These are phyloP conservation scores for Ophthalmotilapia sp. DNA, from an alignment of 2,113 vertebrate species.

Conservation along the genomic window DNA sequence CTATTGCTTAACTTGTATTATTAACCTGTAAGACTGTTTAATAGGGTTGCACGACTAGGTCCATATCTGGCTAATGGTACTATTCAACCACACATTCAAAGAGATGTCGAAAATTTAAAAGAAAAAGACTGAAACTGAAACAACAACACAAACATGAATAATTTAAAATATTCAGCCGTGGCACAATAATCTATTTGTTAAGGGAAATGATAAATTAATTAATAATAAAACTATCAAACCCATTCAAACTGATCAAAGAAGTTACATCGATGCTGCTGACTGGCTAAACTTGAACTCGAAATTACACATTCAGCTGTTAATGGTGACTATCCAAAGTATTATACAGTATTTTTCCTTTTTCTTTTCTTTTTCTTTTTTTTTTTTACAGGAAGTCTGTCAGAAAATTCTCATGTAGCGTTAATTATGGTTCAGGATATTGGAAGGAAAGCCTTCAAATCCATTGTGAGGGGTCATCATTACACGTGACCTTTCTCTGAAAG, in stretches of 20 bases:
- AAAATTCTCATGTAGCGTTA: conserved; percentile 10
- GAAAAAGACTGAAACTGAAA: not conserved
- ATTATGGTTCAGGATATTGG: conserved; percentile 39
- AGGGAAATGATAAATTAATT: not conserved
- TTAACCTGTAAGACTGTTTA: not conserved
- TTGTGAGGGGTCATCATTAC: conserved; percentile 42
- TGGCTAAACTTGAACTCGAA: not conserved
- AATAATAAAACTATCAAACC: not conserved
- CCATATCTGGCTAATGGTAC: not conserved
- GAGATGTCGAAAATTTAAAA: not conserved
- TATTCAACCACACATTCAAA: not conserved
- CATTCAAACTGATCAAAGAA: not conserved
- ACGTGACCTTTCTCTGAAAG: conserved; percentile 51
- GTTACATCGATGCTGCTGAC: not conserved
- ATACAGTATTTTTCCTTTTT: not conserved
- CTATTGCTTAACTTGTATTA: not conserved
- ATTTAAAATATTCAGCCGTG: not conserved
- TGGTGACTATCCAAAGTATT: not conserved
- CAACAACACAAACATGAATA: not conserved
- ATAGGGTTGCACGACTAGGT: not conserved
- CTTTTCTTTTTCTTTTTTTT: not conserved
- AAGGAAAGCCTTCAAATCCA: conserved; percentile 52
- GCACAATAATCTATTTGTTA: not conserved
- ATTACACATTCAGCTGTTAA: not conserved
- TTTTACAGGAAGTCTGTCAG: not conserved